Conservation (phyloP, 1,140 invertebrate species). For the Hyphantria cunea region DNA sequence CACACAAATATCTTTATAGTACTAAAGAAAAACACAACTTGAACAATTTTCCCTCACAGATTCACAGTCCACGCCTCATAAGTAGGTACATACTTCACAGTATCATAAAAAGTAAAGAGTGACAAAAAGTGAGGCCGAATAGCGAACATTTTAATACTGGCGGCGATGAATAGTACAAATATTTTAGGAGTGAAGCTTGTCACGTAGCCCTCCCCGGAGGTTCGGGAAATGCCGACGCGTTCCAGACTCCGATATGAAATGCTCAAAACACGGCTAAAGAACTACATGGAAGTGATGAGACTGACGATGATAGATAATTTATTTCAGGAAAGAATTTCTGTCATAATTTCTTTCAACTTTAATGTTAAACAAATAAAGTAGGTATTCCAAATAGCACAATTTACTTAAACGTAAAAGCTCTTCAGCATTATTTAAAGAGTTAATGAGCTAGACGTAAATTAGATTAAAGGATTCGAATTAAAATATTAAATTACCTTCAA, state of each 20-base stretch:
- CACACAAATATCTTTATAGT: no score
- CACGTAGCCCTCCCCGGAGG: slow-evolving; percentile 64
- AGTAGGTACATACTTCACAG: slow-evolving; percentile 2
- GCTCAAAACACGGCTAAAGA: slow-evolving; percentile 36
- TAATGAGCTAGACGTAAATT: no score
- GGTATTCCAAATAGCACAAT: no score
- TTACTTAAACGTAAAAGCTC: no score
- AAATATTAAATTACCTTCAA: no score
- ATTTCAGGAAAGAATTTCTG: neutral
- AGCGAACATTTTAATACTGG: slow-evolving; percentile 63
- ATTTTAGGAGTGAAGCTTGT: slow-evolving; percentile 63
- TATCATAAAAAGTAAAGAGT: slow-evolving; percentile 36
- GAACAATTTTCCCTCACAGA: neutral
- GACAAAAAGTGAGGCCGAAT: slow-evolving; percentile 51
- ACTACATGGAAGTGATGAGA: slow-evolving; percentile 10
- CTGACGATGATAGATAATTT: neutral
- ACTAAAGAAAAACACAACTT: no score
- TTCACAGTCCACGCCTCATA: slow-evolving; percentile 2
- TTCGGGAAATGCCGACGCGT: slow-evolving; percentile 67
- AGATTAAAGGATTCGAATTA: no score
- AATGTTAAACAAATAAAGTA: no score
- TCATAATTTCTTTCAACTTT: neutral
- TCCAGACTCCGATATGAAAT: slow-evolving; percentile 62
- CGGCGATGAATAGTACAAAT: slow-evolving; percentile 74
- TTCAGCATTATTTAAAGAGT: no score